A percentile compares a stretch with the other conserved stretches of the same genome.
These are phyloP conservation scores for Oreotrochilus melanogaster DNA, from an alignment of 2,113 vertebrate species.

Conservation along the genomic window DNA sequence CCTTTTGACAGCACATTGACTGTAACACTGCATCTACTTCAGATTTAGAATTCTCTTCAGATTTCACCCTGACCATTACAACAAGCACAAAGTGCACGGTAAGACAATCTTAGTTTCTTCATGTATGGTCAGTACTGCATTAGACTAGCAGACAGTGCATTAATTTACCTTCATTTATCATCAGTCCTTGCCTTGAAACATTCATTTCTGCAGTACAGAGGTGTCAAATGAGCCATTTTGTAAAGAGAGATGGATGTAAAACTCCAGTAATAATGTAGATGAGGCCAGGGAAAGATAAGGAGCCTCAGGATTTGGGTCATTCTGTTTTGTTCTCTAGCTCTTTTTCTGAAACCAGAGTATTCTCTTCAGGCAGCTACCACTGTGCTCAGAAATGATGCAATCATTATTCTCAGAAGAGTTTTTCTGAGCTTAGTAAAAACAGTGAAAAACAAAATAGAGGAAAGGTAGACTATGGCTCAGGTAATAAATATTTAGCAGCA, in stretches of 20 bases:
- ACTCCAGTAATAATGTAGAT: background rate
- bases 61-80: slow-evolving; percentile 87
- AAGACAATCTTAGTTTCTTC: slow-evolving; percentile 56
- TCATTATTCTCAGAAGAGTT: background rate
- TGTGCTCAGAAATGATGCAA: background rate
- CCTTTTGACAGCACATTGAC: slow-evolving; percentile 82
- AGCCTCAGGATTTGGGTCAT: background rate
- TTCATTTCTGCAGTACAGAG: slow-evolving; percentile 10
- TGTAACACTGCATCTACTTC: slow-evolving; percentile 83
- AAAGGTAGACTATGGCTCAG: background rate
- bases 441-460: background rate
- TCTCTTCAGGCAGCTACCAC: background rate
- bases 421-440: background rate
- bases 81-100: slow-evolving; percentile 86
- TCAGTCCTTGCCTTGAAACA: slow-evolving; percentile 72
- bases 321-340: background rate
- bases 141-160: slow-evolving; percentile 47
- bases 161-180: slow-evolving; percentile 72
- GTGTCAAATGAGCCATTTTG: background rate
- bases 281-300: background rate
- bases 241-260: background rate
- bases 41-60: slow-evolving; percentile 89
- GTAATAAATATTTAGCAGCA: background rate
- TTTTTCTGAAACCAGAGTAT: background rate
- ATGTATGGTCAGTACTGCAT: background rate